Base-by-base conservation (phyloP, 2,888 invertebrate species). In the Cetonia aurata region DNA sequence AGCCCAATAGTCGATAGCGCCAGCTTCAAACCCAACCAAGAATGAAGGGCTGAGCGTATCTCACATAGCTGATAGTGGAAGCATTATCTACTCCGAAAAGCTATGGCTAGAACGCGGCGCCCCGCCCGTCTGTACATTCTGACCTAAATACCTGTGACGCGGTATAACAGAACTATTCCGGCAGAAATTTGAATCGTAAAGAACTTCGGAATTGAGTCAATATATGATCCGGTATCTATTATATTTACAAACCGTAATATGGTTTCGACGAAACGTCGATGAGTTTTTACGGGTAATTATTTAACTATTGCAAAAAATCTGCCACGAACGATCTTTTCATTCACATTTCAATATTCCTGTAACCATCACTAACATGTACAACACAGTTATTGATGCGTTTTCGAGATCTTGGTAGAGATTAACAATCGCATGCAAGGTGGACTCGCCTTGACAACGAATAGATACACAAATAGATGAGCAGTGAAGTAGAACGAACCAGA, bases 121-220 rank as follows among this genome's bases (percentile, higher is more conserved):
- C 31, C 31, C 12, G 4, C 6, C 17, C 25, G 52, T 19, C 25
- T 17, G 25, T n/a, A 56, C 33, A 56, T 56, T 56, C 55, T 56
- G 55, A 56, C 55, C 55, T 33, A 56, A 25, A 56, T 56, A 56
- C 55, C 55, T 56, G 55, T 33, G 31, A 19, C 13, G 55, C 19
- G 25, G 13, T 13, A 13, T 3, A 48, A 6, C 48, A 31, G 9
- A 52, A 52, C 37, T 37, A 37, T 56, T 56, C 55, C 55, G 55
- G 55, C 55, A 31, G 55, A 56, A 56, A 56, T 56, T 56, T 56
- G 25, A 56, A 56, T 56, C 33, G 55, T 37, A 33, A 10, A 3
- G 37, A 8, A 37, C 37, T 37, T 10, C 8, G 37, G 37, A 37
- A 37, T 37, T 10, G 10, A 37, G 9, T 37, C 6, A 8, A 37